Evolutionary conservation across 2,888 invertebrate genomes (phyloP).

Genomic region (Dryococelus australis): DNA sequence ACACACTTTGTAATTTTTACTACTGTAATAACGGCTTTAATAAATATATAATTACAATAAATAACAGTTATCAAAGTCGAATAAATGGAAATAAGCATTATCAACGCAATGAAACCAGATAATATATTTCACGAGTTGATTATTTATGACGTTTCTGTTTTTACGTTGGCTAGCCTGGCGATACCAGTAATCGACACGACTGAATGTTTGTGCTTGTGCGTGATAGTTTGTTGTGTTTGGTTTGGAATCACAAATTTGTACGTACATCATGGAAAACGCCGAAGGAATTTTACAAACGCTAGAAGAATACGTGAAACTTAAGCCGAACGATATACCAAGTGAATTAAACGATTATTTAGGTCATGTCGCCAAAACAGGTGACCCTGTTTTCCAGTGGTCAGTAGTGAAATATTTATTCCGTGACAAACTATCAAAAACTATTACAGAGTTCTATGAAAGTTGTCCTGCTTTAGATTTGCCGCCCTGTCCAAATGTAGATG

Average conservation of each 20-base stretch:
- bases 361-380: constrained; percentile 92
- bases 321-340: constrained; percentile 82
- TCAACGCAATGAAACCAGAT: too few relatives aligned
- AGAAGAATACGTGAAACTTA: constrained; percentile 82
- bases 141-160: too few relatives aligned
- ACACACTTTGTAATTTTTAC: too few relatives aligned
- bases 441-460: constrained; percentile 86
- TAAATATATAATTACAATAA: too few relatives aligned
- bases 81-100: too few relatives aligned
- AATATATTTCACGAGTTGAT: too few relatives aligned
- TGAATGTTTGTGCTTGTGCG: background rate
- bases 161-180: background rate
- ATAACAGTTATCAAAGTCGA: too few relatives aligned
- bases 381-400: constrained; percentile 92
- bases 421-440: constrained; percentile 85
- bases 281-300: constrained; percentile 84
- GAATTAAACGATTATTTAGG: constrained; percentile 89
- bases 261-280: constrained; percentile 76
- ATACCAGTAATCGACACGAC: background rate
- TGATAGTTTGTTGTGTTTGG: background rate
- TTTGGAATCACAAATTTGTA: background rate
- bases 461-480: constrained; percentile 79
- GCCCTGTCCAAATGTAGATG: constrained; percentile 89
- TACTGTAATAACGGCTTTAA: too few relatives aligned
- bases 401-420: constrained; percentile 86